Conservation (phyloP, 2,888 invertebrate species). For the Enchytraeus crypticus region DNA sequence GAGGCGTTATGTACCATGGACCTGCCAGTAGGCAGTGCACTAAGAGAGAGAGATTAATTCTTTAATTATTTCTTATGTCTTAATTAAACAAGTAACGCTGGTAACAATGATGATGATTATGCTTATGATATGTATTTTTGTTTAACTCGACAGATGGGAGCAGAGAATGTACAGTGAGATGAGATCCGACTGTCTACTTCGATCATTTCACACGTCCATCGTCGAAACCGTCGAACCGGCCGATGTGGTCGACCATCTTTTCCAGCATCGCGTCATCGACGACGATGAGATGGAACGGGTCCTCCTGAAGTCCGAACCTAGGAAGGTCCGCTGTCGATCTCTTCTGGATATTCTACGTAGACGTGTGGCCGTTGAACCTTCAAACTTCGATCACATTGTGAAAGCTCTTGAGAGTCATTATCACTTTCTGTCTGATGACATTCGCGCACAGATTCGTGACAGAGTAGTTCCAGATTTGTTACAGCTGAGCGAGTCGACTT, state of each 20-base stretch:
- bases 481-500: not conserved
- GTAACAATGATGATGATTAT: too few species aligned
- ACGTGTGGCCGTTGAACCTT: not conserved
- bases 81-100: too few species aligned
- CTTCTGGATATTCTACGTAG: not conserved
- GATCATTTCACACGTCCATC: not conserved
- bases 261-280: not conserved
- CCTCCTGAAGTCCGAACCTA: not conserved
- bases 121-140: too few species aligned
- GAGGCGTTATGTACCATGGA: too few species aligned
- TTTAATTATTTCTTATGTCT: too few species aligned
- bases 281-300: not conserved
- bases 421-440: not conserved
- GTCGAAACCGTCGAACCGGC: not conserved
- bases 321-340: not conserved
- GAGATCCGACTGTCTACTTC: too few species aligned
- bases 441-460: not conserved
- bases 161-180: too few species aligned
- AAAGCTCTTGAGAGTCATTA: not conserved
- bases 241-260: slow-evolving; percentile 3
- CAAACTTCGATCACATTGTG: not conserved
- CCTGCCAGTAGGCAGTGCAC: too few species aligned
- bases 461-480: too few species aligned
- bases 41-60: too few species aligned
- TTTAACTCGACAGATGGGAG: too few species aligned